Conservation (phyloP, 2,797 vertebrate species). For the Tapirus indicus region DNA sequence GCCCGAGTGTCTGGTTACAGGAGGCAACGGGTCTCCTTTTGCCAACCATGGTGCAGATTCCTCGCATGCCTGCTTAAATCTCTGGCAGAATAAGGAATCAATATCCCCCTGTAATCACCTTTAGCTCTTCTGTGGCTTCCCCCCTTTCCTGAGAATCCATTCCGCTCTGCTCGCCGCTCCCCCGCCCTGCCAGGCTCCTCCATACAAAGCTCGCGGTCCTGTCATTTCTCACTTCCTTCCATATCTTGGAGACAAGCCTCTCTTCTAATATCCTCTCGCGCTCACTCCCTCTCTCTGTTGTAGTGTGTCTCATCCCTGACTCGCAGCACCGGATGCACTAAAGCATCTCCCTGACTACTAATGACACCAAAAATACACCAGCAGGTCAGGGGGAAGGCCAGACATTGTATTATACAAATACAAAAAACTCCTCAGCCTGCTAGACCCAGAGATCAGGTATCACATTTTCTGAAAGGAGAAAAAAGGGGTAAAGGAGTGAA, state of each 20-base stretch:
- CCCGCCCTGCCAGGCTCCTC: slow-evolving; percentile 87
- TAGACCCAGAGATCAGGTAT: slow-evolving; percentile 77
- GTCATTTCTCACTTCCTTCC: slow-evolving; percentile 82
- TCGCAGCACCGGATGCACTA: slow-evolving; percentile 59
- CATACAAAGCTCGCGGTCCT: slow-evolving; percentile 86
- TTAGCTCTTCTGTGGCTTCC: slow-evolving; percentile 73
- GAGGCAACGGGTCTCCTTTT: slow-evolving; percentile 83
- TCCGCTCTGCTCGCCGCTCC: slow-evolving; percentile 33
- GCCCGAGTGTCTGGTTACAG: slow-evolving; percentile 88
- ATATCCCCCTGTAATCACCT: slow-evolving; percentile 84
- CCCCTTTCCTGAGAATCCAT: slow-evolving; percentile 66
- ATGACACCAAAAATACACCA: slow-evolving; percentile 79
- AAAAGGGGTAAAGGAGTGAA: not conserved
- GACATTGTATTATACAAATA: slow-evolving; percentile 73
- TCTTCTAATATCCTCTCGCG: slow-evolving; percentile 55
- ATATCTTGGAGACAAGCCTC: slow-evolving; percentile 79
- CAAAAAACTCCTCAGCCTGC: slow-evolving; percentile 58
- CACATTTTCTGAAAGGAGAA: slow-evolving; percentile 47
- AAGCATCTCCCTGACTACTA: slow-evolving; percentile 79
- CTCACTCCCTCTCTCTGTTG: not conserved
- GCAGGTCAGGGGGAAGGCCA: slow-evolving; percentile 79
- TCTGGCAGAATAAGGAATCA: slow-evolving; percentile 86
- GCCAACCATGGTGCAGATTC: slow-evolving; percentile 88
- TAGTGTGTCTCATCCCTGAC: slow-evolving; percentile 63
- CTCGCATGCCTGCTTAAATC: slow-evolving; percentile 87